These are phyloP conservation scores for Silurus glanis DNA, from an alignment of 2,113 vertebrate species.

Conservation along the genomic window DNA sequence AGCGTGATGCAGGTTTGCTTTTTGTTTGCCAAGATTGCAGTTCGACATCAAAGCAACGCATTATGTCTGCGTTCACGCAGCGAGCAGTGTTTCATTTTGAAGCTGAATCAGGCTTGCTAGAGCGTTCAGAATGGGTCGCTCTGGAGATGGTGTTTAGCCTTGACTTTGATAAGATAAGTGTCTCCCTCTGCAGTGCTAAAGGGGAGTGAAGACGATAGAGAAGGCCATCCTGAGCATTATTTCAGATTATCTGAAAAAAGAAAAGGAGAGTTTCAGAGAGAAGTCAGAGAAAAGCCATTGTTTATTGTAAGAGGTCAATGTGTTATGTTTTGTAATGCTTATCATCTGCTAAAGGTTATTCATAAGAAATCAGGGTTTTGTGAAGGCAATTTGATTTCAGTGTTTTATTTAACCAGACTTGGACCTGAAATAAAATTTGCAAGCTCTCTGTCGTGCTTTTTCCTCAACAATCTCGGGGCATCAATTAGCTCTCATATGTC, in stretches of 20 bases:
- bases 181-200: slow-evolving; percentile 13
- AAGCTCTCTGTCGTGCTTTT: background rate
- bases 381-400: background rate
- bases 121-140: background rate
- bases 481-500: background rate
- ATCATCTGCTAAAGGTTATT: background rate
- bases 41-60: background rate
- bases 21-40: background rate
- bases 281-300: background rate
- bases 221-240: background rate
- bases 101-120: background rate
- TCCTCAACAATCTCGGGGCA: background rate
- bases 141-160: slow-evolving; percentile 32
- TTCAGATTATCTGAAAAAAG: background rate
- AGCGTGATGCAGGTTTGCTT: background rate
- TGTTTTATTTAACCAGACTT: background rate
- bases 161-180: slow-evolving; percentile 43
- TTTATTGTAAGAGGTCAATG: slow-evolving; percentile 3
- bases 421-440: background rate
- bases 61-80: background rate
- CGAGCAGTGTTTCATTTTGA: background rate
- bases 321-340: background rate
- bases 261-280: background rate
- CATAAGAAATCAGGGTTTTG: background rate
- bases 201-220: slow-evolving; percentile 8